Evolutionary conservation across 1,140 invertebrate species (phyloP), one percentile per base, ranked within the genome.

Genomic region (Drosophila micromelanica): DNA sequence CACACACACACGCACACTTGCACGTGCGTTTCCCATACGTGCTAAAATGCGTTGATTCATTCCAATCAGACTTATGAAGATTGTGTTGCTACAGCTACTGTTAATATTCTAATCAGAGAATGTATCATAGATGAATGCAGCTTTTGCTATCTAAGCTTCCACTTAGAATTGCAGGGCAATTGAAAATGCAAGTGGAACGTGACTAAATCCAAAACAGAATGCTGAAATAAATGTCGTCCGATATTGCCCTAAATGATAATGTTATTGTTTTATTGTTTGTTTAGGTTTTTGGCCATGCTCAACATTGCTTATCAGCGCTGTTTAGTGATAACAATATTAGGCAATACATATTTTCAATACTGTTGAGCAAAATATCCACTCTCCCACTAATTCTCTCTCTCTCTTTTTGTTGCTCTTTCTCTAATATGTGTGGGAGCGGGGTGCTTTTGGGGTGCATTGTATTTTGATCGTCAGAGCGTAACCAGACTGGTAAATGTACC

Each of bases 391-490:
- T 12, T 15, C 27, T 23, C 32, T 37, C 38, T 37, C 43, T 27
- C 38, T 27, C 17, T 45, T 15, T 30, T 23, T 9, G 27, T 27
- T n/a, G 48, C 38, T 20, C 13, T 49, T 23, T 38, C 37, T 27
- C 61, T 20, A 27, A 37, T 67, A 40, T 46, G 37, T 42, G 52
- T 51, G 49, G 42, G 17, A 27, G 40, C 55, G 60, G 55, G 49
- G 48, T 51, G 65, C 60, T 42, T 57, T 67, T 62, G 67, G 67
- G 54, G 42, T 78, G 76, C 76, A 84, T 56, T 72, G 46, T 61
- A 76, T 79, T 78, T 82, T 82, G 80, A 70, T 69, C 73, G 84
- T 13, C 76, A 77, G 82, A 87, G 82, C 82, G 82, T 69, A 89
- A 87, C 84, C 84, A 82, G 73, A 81, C 82, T 79, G 76, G 68